These are phyloP conservation scores for Alethe diademata DNA, from an alignment of 2,113 vertebrate genomes.

Conservation along the genomic window DNA sequence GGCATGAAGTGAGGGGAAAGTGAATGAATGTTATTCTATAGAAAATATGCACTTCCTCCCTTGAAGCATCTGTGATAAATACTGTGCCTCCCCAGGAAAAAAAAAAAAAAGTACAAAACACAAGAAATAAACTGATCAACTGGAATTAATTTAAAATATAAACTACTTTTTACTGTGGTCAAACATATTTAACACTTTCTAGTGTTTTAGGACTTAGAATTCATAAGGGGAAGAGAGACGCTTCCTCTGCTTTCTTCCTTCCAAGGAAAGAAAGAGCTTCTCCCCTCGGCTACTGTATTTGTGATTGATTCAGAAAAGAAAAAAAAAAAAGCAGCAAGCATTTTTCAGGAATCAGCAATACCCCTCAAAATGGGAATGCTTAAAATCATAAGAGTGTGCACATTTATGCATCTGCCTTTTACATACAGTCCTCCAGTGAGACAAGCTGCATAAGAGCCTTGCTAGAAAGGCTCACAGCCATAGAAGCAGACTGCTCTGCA, in stretches of 20 bases:
- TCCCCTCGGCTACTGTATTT: neutral
- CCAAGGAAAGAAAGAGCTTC: neutral
- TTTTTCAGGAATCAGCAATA: neutral
- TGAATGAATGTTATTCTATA: neutral
- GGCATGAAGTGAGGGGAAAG: neutral
- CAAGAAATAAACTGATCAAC: neutral
- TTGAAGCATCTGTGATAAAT: neutral
- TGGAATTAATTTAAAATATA: neutral
- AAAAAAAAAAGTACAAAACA: neutral
- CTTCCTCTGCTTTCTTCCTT: neutral
- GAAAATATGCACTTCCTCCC: neutral
- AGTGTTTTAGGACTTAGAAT: conserved; percentile 32
- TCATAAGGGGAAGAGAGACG: neutral
- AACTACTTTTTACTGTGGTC: neutral
- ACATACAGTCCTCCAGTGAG: neutral
- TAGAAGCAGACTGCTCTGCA: neutral
- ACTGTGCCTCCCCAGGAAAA: neutral
- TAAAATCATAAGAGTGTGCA: neutral
- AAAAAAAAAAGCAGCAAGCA: neutral
- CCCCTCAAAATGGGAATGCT: neutral
- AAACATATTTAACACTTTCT: conserved; percentile 34
- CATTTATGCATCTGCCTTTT: neutral
- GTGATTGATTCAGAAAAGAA: neutral
- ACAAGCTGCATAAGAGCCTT: neutral
- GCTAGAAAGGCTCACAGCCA: neutral